Evolutionary conservation across 2,113 vertebrate genomes (phyloP).

Genomic region (Bostrychus sinensis): DNA sequence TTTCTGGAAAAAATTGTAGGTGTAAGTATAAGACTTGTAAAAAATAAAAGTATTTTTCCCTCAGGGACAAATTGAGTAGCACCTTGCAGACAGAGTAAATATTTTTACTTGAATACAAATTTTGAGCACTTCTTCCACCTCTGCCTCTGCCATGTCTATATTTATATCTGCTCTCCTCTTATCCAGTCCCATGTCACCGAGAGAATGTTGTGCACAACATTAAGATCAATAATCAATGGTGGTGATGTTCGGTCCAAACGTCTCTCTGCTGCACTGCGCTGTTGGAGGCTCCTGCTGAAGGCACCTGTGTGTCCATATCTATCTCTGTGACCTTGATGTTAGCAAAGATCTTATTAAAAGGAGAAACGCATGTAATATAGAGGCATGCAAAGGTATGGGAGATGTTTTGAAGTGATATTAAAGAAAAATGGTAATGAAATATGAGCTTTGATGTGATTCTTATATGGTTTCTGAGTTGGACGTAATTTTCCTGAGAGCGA

Average conservation of each 20-base stretch:
- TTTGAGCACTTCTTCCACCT: too few species aligned
- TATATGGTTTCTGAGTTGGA: too few species aligned
- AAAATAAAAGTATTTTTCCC: too few species aligned
- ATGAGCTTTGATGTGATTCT: too few species aligned
- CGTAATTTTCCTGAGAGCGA: too few species aligned
- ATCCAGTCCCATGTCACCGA: neutral
- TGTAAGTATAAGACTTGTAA: too few species aligned
- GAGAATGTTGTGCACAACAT: neutral
- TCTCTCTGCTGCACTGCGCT: neutral
- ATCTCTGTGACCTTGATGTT: slow-evolving; percentile 70
- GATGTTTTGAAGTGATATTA: slow-evolving; percentile 3
- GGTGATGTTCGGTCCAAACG: slow-evolving; percentile 8
- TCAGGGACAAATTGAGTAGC: too few species aligned
- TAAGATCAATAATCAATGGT: slow-evolving; percentile 6
- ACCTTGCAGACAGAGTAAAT: too few species aligned
- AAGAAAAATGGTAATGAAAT: slow-evolving; percentile 41
- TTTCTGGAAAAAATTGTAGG: too few species aligned
- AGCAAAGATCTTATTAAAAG: slow-evolving; percentile 65
- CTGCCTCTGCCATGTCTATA: too few species aligned
- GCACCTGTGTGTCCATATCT: slow-evolving; percentile 34
- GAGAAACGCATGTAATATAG: slow-evolving; percentile 31
- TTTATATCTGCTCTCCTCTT: neutral
- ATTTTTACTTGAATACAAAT: too few species aligned
- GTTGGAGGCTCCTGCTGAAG: slow-evolving; percentile 22
- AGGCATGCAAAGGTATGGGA: slow-evolving; percentile 22